phyloP scores from a whole-genome alignment of 2,797 vertebrate genomes.

The Argya squamiceps region DNA sequence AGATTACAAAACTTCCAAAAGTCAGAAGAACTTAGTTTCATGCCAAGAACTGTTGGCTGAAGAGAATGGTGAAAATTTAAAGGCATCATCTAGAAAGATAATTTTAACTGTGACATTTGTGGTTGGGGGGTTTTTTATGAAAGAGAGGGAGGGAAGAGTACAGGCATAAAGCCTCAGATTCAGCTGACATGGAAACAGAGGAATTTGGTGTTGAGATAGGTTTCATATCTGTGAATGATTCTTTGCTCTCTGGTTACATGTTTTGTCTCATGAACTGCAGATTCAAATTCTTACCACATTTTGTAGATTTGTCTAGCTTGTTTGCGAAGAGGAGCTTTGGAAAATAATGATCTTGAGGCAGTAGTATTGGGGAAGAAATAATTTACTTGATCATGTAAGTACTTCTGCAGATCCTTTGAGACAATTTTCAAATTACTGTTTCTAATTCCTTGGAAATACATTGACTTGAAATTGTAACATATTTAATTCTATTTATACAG shows the following conservation, averaged over 20 bases:
- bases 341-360: neutral
- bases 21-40: neutral
- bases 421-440: slow-evolving; percentile 19
- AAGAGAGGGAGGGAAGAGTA: neutral
- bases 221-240: neutral
- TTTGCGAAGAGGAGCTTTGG: neutral
- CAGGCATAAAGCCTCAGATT: neutral
- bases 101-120: neutral
- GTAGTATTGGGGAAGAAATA: neutral
- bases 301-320: neutral
- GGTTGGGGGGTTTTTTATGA: neutral
- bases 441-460: neutral
- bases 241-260: neutral
- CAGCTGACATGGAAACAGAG: neutral
- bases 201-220: neutral
- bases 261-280: neutral
- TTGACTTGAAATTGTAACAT: neutral
- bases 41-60: neutral
- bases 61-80: neutral
- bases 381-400: neutral
- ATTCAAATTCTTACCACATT: neutral
- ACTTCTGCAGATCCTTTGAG: neutral
- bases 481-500: neutral
- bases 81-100: neutral
- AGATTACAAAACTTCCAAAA: neutral